These are phyloP conservation scores for Erebia palarica DNA, from an alignment of 2,888 invertebrate genomes.

Conservation along the genomic window DNA sequence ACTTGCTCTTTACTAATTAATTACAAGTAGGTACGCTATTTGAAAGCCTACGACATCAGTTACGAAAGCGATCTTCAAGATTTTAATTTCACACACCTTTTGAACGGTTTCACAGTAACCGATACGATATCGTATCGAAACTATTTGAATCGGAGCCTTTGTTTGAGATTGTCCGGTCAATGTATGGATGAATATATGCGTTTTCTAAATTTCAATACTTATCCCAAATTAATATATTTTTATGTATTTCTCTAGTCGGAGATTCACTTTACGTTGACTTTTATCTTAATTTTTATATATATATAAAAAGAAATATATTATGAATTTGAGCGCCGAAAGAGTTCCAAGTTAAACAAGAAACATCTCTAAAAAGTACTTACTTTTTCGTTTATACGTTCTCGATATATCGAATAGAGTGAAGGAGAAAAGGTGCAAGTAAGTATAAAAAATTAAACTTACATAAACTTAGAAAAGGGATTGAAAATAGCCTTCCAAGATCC, in stretches of 20 bases:
- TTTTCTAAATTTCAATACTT: too few relatives aligned
- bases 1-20: constrained; percentile 14
- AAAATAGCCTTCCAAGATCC: constrained; percentile 28
- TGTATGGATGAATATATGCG: too few relatives aligned
- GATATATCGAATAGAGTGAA: not conserved
- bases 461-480: constrained; percentile 27
- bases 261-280: too few relatives aligned
- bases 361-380: not conserved
- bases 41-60: constrained; percentile 21
- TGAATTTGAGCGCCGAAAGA: too few relatives aligned
- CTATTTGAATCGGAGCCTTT: not conserved
- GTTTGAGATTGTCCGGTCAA: too few relatives aligned
- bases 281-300: too few relatives aligned
- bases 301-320: too few relatives aligned
- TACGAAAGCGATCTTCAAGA: constrained; percentile 25
- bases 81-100: constrained; percentile 5
- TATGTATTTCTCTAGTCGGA: too few relatives aligned
- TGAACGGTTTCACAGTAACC: not conserved
- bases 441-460: not conserved
- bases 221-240: too few relatives aligned
- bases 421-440: not conserved
- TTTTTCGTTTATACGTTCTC: not conserved
- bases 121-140: not conserved
- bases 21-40: not conserved
- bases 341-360: too few relatives aligned